A percentile compares a stretch with the other conserved stretches of the same genome.
Evolutionary conservation across 2,113 vertebrate genomes (phyloP).

Genomic region (Neodontobutis hainanensis): DNA sequence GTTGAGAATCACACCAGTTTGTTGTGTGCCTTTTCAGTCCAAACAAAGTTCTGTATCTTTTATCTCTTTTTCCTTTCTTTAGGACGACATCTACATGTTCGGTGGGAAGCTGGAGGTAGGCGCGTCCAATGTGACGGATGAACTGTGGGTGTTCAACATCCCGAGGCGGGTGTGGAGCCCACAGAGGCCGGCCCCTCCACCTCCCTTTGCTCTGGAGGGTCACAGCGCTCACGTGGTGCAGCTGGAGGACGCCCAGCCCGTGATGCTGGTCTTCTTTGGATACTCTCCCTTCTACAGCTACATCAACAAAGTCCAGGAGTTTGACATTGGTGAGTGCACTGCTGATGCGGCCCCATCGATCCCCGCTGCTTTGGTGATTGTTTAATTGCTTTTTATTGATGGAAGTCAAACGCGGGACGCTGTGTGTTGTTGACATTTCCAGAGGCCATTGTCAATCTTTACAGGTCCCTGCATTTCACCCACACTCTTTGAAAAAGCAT

Average conservation of each 20-base stretch:
- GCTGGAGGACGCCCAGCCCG: conserved; percentile 81
- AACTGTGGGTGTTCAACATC: conserved; percentile 90
- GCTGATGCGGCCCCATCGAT: not conserved
- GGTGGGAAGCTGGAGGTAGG: conserved; percentile 87
- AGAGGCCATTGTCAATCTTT: not conserved
- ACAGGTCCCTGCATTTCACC: not conserved
- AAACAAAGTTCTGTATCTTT: not conserved
- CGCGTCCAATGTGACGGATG: conserved; percentile 86
- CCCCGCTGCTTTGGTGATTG: not conserved
- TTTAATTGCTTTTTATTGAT: conserved; percentile 29
- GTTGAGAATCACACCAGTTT: too few species aligned
- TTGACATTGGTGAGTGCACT: conserved; percentile 76
- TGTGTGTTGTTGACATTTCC: not conserved
- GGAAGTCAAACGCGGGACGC: conserved; percentile 3
- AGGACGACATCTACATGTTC: conserved; percentile 92
- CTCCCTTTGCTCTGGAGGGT: conserved; percentile 87
- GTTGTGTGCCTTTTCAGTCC: too few species aligned
- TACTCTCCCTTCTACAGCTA: conserved; percentile 90
- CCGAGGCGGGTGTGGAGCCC: conserved; percentile 82
- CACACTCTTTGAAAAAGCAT: not conserved
- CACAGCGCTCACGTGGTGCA: conserved; percentile 88
- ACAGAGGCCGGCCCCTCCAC: conserved; percentile 79
- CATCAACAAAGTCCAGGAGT: conserved; percentile 89
- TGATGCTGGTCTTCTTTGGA: conserved; percentile 90
- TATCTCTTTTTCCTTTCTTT: not conserved